Evolutionary conservation across 2,113 vertebrate species (phyloP).

Genomic region (Labeo catla): DNA sequence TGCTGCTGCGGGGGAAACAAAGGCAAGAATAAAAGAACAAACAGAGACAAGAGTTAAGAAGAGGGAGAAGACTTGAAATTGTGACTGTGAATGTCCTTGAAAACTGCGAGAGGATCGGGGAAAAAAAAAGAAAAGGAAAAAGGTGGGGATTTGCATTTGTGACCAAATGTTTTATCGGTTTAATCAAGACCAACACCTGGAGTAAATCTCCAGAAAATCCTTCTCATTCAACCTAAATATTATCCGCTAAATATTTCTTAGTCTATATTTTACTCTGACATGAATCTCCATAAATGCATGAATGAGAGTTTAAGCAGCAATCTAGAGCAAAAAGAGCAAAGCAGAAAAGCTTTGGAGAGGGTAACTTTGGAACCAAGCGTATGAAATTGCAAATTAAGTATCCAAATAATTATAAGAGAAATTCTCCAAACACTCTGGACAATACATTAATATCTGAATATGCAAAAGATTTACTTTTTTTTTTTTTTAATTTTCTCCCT

Average conservation of each 20-base stretch:
- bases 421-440: constrained; percentile 67
- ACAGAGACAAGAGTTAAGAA: background rate
- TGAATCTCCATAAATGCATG: constrained; percentile 28
- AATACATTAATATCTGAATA: constrained; percentile 63
- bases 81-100: background rate
- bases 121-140: background rate
- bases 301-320: constrained; percentile 48
- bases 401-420: constrained; percentile 72
- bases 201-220: background rate
- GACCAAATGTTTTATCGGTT: background rate
- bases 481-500: constrained; percentile 57
- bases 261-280: constrained; percentile 33
- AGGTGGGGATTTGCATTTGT: background rate
- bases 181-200: constrained; percentile 8
- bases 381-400: constrained; percentile 74
- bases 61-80: background rate
- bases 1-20: constrained; percentile 65
- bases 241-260: constrained; percentile 2
- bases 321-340: constrained; percentile 46
- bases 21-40: constrained; percentile 27
- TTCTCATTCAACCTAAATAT: background rate
- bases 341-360: constrained; percentile 58
- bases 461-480: constrained; percentile 59
- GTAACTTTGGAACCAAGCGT: constrained; percentile 72
- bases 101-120: background rate